Evolutionary conservation across 2,113 vertebrate genomes (phyloP).

Genomic region (Tamias sibiricus): DNA sequence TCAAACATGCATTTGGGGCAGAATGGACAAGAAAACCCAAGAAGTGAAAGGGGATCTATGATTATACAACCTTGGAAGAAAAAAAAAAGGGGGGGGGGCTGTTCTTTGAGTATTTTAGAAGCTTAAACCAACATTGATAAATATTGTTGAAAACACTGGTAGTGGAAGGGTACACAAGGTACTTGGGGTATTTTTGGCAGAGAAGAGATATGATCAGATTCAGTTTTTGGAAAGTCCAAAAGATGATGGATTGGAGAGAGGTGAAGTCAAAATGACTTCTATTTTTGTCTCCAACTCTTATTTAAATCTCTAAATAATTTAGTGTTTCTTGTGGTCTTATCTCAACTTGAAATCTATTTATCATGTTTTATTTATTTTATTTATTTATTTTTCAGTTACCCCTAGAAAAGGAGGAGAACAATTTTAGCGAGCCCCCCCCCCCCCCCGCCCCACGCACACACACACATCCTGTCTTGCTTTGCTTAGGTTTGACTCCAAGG

Average conservation of each 20-base stretch:
- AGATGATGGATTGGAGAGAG: background rate
- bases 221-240: slow-evolving; percentile 1
- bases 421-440: background rate
- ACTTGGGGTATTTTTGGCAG: background rate
- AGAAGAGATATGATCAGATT: slow-evolving; percentile 38
- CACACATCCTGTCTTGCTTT: background rate
- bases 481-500: background rate
- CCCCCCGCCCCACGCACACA: no score
- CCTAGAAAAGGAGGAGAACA: background rate
- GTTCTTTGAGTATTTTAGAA: background rate
- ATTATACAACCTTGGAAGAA: background rate
- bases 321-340: background rate
- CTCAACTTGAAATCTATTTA: background rate
- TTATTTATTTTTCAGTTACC: background rate
- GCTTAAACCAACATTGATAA: background rate
- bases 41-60: background rate
- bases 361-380: background rate
- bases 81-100: background rate
- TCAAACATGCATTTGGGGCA: background rate
- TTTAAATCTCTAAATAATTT: slow-evolving; percentile 52
- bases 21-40: background rate
- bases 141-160: background rate
- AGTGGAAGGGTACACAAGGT: background rate
- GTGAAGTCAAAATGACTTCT: slow-evolving; percentile 30
- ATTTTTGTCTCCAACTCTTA: background rate